Base-by-base conservation (phyloP, 53 echinoderm and acorn worm species). In the Zoroaster sp. region DNA sequence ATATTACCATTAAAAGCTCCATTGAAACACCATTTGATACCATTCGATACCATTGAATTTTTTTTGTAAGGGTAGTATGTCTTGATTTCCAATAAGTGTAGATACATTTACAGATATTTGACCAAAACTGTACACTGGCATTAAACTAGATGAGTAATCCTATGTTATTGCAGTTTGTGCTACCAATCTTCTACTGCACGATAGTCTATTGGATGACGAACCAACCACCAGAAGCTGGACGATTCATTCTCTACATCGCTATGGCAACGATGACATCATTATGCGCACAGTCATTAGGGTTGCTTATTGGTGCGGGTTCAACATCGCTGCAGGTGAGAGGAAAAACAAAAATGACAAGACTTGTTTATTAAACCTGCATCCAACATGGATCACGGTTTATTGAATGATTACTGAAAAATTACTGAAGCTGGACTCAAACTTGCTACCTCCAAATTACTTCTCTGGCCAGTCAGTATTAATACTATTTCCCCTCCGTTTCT, bases 171-270 rank as follows among this genome's bases (percentile, higher is more conserved):
- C 83, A 95, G 95, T 89, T 95, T 39, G 53, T 95, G 11, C 90
- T 98, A 74, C 98, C 98, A 33, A 73, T 94, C 10, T 93, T 95
- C 12, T 98, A 98, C 72, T 95, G 95, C 52, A 98, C 98, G 4
- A 95, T 98, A 69, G 94, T 96, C 13, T 98, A 98, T 73, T 98
- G 94, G 94, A 98, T 98, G 94, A 98, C 98, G 2, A 91, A 90
- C 7, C 98, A 98, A 40, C 95, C 95, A 2, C 67, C 87, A 1
- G 98, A 98, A 69, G 91, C 93, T 3, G 75, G 91, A 3, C 82
- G 98, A 66, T 98, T 95, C 20, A 66, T 90, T 14, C 72, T 98
- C 33, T 98, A 95, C 81, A 77, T 96, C 14, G 91, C 94, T 13
- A 96, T 96, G 80, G 88, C 95, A 38, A 94, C 93, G 31, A 93